Conservation (phyloP, 1,140 invertebrate species). For the Monomorium pharaonis region DNA sequence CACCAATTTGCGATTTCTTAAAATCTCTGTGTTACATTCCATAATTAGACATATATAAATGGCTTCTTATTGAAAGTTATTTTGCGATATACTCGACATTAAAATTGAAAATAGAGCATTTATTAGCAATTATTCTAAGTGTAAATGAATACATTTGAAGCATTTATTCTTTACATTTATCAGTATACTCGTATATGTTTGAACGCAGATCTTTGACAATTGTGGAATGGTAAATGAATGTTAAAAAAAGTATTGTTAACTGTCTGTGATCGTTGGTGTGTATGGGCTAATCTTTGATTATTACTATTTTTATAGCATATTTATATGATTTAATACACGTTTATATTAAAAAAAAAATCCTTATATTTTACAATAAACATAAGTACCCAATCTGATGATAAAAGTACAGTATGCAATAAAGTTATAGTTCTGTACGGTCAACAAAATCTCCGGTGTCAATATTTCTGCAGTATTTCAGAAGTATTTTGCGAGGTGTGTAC, state of each 20-base stretch:
- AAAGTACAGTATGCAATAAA: neutral
- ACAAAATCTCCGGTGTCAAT: neutral
- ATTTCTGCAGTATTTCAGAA: neutral
- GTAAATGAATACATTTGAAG: neutral
- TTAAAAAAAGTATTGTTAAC: slow-evolving; percentile 27
- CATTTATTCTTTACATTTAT: slow-evolving; percentile 1
- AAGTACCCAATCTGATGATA: neutral
- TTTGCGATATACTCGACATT: slow-evolving; percentile 15
- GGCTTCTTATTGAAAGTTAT: slow-evolving; percentile 5
- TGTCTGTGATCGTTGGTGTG: slow-evolving; percentile 58
- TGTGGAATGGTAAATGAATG: neutral
- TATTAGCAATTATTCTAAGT: neutral
- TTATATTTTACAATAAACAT: slow-evolving; percentile 6
- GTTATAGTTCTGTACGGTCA: neutral
- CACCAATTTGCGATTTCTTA: neutral
- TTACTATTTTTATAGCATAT: slow-evolving; percentile 69
- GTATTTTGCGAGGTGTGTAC: slow-evolving; percentile 4
- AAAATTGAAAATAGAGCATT: neutral
- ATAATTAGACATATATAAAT: neutral
- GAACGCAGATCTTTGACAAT: neutral
- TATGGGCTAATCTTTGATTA: slow-evolving; percentile 43
- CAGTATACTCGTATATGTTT: slow-evolving; percentile 20
- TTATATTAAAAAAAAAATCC: slow-evolving; percentile 48
- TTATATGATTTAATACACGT: slow-evolving; percentile 64
- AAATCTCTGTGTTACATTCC: neutral